Evolutionary conservation across 2,113 vertebrate genomes (phyloP).

Genomic region (Mugil cephalus): DNA sequence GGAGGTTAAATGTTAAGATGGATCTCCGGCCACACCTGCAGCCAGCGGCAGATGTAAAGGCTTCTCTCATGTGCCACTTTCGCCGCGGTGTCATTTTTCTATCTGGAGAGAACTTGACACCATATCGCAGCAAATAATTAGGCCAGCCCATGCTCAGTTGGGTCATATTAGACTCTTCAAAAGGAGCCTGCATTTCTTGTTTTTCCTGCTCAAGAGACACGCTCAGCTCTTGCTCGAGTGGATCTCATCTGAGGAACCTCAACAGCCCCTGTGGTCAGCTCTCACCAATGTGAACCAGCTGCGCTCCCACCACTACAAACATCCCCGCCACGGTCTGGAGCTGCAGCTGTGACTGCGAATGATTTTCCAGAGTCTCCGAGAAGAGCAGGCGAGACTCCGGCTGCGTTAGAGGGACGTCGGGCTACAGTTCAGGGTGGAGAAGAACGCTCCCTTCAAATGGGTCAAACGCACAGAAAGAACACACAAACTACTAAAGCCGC

Average conservation of each 20-base stretch:
- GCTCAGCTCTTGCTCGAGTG: background rate
- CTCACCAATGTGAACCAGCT: conserved; percentile 43
- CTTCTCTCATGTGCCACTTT: background rate
- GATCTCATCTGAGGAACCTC: conserved; percentile 30
- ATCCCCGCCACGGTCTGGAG: conserved; percentile 15
- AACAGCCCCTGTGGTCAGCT: conserved; percentile 36
- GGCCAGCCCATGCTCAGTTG: background rate
- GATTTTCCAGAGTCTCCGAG: background rate
- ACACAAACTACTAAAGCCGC: background rate
- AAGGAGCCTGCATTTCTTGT: background rate
- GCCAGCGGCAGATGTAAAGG: background rate
- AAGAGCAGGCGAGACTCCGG: conserved; percentile 9
- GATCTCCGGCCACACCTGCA: background rate
- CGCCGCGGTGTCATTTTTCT: background rate
- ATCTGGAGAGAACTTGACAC: conserved; percentile 15
- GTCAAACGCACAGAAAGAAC: background rate
- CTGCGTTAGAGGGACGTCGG: background rate
- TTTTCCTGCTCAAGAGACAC: background rate
- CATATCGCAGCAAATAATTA: background rate
- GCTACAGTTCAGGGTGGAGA: background rate
- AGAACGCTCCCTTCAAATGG: background rate
- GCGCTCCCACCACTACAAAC: conserved; percentile 33
- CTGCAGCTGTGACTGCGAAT: conserved; percentile 28
- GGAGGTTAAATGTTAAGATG: background rate
- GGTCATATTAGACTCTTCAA: no score